Base-by-base conservation (phyloP, 2,797 vertebrate species). In the Petrocephalus sullivani region DNA sequence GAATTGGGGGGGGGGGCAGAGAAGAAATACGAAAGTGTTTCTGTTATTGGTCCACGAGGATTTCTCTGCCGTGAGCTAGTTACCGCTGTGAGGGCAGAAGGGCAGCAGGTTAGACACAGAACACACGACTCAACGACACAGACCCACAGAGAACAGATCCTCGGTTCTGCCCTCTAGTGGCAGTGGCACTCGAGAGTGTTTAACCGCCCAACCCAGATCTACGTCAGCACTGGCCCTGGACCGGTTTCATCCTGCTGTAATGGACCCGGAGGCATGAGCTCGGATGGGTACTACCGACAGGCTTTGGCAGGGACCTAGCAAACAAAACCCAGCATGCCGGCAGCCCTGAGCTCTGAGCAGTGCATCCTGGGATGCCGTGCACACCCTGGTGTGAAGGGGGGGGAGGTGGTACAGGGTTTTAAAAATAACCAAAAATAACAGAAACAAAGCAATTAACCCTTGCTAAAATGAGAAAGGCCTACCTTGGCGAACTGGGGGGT, bases 351-450 rank as follows among this genome's bases (percentile, higher is more conserved):
- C 92, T 94, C 91, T 94, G 91, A 94, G 93, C 92, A 94, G 95
- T 95, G 95, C 93, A 94, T 94, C 95, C 93, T 94, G 94, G 94
- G 94, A 95, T 93, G 92, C 93, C 96, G 96, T 96, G 95, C 93
- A 95, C 94, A 93, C 92, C 94, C 93, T 92, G 9, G 87, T 88
- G 86, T 90, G 89, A 91, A 90, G 92, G 91, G 87, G 85, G 87
- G 87, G 87, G 86, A 90, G 89, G 90, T 89, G 58, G 87, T 87
- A 92, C 90, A 90, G 67, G 92, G 91, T 91, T 89, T 93, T 87
- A 92, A 94, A 89, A 93, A 54, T 88, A 93, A 94, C 91, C 85
- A n/a, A 91, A 94, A 92, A 90, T 51, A 93, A 89, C n/a, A 83
- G 54, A 75, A 86, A 75, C 19, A 87, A 82, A 81, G 37, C 33